phyloP scores from a whole-genome alignment of 2,888 invertebrate species.

The Pachymerium ferrugineum region DNA sequence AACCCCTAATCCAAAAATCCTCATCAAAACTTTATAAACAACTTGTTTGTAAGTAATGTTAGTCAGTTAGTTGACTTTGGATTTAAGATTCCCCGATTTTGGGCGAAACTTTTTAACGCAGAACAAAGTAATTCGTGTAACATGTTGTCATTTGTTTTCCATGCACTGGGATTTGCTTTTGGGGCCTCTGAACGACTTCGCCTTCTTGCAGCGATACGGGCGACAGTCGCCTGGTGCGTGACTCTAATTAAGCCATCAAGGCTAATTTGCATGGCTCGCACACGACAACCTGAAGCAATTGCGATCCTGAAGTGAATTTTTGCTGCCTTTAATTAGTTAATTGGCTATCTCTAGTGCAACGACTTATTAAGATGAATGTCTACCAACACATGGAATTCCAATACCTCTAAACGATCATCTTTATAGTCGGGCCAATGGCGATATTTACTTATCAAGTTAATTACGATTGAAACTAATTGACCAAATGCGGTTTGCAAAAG shows the following conservation, averaged over 20 bases:
- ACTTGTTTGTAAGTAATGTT: conserved; percentile 3
- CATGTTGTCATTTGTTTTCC: conserved; percentile 3
- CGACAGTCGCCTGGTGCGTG: conserved; percentile 18
- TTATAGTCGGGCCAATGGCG: too few relatives aligned
- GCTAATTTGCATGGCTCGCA: conserved; percentile 18
- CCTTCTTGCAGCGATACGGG: conserved; percentile 8
- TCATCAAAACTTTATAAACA: conserved; percentile 5
- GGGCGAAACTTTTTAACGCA: background rate
- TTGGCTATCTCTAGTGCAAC: background rate
- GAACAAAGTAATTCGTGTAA: background rate
- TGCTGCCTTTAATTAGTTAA: conserved; percentile 16
- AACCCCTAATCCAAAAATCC: too few relatives aligned
- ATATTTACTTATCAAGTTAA: conserved; percentile 7
- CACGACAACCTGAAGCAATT: conserved; percentile 21
- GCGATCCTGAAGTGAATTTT: conserved; percentile 7
- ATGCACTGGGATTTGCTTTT: conserved; percentile 15
- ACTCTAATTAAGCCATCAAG: conserved; percentile 18
- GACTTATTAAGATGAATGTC: background rate
- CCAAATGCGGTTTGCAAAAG: background rate
- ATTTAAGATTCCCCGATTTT: background rate
- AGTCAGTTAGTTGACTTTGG: background rate
- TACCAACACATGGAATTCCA: background rate
- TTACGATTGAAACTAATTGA: conserved; percentile 10
- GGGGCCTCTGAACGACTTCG: conserved; percentile 2
- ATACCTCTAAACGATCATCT: background rate